These are phyloP conservation scores for Megaceryle alcyon DNA, from an alignment of 2,797 vertebrate genomes.

Conservation along the genomic window DNA sequence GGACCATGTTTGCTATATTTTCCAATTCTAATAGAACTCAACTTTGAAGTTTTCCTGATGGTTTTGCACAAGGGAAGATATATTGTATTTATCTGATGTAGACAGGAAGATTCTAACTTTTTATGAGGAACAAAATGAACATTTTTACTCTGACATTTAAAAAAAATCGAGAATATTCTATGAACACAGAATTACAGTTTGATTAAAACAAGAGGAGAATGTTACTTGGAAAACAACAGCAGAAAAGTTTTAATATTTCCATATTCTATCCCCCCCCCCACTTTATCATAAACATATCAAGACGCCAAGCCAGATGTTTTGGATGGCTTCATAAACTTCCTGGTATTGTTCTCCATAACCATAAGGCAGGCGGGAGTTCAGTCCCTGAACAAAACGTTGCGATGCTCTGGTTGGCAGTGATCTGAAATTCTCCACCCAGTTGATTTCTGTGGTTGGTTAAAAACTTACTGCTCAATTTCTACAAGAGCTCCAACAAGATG, in stretches of 20 bases:
- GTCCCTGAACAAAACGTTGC: neutral
- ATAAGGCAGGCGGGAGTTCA: neutral
- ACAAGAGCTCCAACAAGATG: neutral
- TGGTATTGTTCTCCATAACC: neutral
- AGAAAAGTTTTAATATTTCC: neutral
- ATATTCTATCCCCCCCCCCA: neutral
- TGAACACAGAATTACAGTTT: neutral
- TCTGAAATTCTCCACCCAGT: rapidly evolving
- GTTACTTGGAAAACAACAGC: neutral
- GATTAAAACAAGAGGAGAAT: neutral
- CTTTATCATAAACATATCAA: neutral
- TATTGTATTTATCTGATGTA: neutral
- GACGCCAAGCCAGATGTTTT: neutral
- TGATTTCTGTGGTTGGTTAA: neutral
- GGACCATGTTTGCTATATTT: neutral
- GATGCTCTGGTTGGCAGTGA: neutral
- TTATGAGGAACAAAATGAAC: neutral
- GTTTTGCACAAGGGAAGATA: neutral
- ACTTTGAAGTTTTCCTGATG: neutral
- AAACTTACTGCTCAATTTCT: neutral
- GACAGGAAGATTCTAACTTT: neutral
- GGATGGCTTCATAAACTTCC: neutral
- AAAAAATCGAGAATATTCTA: neutral
- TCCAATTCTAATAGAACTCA: neutral
- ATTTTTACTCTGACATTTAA: neutral